Base-by-base conservation (phyloP, 2,888 invertebrate genomes). In the Dicycla oo region DNA sequence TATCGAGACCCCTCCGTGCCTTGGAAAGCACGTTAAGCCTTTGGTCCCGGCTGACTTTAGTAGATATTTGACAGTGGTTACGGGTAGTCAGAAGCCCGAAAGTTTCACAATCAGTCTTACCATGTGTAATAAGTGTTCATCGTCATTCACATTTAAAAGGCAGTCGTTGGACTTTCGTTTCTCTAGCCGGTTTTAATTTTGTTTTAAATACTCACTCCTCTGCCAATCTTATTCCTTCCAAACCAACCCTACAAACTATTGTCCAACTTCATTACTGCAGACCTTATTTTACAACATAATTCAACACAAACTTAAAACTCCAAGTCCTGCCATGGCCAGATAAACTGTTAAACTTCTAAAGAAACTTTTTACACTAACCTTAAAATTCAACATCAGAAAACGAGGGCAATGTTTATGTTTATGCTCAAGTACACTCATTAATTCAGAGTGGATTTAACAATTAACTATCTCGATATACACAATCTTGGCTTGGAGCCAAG, bases 361-460 rank as follows among this genome's bases (percentile, higher is more conserved):
- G 5, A 43, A 78, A 69, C 47, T 82, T 82, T 51, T 51, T 38
- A 40, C 56, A 68, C 73, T 69, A 73, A 82, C 74, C 83, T 80
- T 66, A 60, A 80, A 83, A 80, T 82, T 74, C 80, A 80, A 82
- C 80, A 80, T 60, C 62, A 40, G 26, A 26, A 45, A 83, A 80
- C 30, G 69, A 73, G 68, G 62, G 11, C 65, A 66, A 49, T 80
- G 80, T 80, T 80, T 80, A 82, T 80, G 68, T 82, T 82, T 3
- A 60, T 80, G 30, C 75, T 34, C 30, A 34, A 80, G 61, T 53
- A 49, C 34, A 26, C 76, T 83, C 80, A 83, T 83, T 74, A 82
- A 83, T 80, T 74, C 74, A 0, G 70, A 78, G 70, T 81, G 69
- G 81, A 78, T 75, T 75, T 73, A 73, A 73, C 81, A 71, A 84